Evolutionary conservation across 2,797 vertebrate species (phyloP), one percentile per base, ranked within the genome.

Genomic region (Phaenicophaeus curvirostris): DNA sequence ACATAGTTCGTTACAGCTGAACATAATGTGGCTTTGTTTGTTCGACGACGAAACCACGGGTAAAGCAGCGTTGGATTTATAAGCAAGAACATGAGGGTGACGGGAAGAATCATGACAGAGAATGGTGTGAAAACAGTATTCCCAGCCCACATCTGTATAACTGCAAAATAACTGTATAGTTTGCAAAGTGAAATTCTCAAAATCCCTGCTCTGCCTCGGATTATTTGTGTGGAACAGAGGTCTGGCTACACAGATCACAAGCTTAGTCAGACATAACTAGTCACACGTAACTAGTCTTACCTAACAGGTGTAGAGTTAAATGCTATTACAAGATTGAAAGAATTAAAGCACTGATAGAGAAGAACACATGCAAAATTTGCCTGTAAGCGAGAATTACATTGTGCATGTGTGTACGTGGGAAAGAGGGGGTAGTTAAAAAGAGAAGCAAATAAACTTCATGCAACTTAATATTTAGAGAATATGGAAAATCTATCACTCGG

Each of bases 291-390:
- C 23, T 81, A 24, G 11, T 61, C 30, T 23, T 10, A 17, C 3
- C 1, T 33, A 72, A 61, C 19, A 48, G 23, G 5, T 27, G 21
- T 46, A 55, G 75, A 69, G 28, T 37, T 11, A 66, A 79, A 76
- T 89, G 66, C 27, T 91, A 35, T 62, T 57, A 50, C 2, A 28
- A 39, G 25, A 30, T n/a, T 77, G 57, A 42, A 85, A 77, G 59
- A 91, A 74, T 15, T 67, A 53, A 85, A 65, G 31, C 12, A 11
- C 21, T 31, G 46, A 25, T 55, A 42, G 58, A 46, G 66, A 75
- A 51, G 25, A 75, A 51, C 5, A n/a, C 13, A 16, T 0, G 0
- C 33, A 59, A 65, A 87, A 41, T 31, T 65, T 53, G 10, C 31
- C 53, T 65, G 50, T 59, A 46, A 86, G 46, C 39, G 74, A 67